phyloP scores from a whole-genome alignment of 2,888 invertebrate genomes.

The Idaea straminata region DNA sequence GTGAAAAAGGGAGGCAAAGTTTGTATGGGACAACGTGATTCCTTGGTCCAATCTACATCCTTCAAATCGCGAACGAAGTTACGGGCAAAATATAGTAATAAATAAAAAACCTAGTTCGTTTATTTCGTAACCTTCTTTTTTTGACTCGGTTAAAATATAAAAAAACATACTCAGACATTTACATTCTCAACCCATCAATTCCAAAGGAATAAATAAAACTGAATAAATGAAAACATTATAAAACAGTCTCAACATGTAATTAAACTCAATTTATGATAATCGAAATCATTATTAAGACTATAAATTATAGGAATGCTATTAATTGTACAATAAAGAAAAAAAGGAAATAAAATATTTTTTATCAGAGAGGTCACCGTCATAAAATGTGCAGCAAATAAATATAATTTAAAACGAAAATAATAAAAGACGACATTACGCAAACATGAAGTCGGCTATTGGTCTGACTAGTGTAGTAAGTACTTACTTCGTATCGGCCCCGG shows the following conservation, averaged over 20 bases:
- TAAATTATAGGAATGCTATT: constrained; percentile 51
- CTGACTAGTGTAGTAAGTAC: too few relatives aligned
- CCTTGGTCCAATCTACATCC: too few relatives aligned
- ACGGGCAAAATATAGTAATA: too few relatives aligned
- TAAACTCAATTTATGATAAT: constrained; percentile 56
- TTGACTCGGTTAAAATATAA: neutral
- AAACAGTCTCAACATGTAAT: constrained; percentile 46
- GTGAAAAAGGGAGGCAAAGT: too few relatives aligned
- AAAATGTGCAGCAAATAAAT: neutral
- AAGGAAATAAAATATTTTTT: constrained; percentile 21
- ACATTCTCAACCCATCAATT: neutral
- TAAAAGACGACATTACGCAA: too few relatives aligned
- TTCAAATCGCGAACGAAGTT: too few relatives aligned
- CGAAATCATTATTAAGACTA: constrained; percentile 51
- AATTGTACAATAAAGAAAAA: constrained; percentile 41
- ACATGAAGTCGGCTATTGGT: too few relatives aligned
- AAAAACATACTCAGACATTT: neutral
- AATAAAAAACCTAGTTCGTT: neutral
- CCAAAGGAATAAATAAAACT: constrained; percentile 17
- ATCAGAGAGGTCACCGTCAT: constrained; percentile 23
- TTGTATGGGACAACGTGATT: too few relatives aligned
- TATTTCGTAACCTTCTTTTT: neutral
- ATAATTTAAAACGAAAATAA: too few relatives aligned
- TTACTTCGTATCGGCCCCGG: too few relatives aligned
- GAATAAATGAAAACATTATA: constrained; percentile 28